Percentiles rank a stretch among this genome's conserved stretches.
Evolutionary conservation across 1,140 invertebrate species (phyloP).

Genomic region (Nylanderia fulva): DNA sequence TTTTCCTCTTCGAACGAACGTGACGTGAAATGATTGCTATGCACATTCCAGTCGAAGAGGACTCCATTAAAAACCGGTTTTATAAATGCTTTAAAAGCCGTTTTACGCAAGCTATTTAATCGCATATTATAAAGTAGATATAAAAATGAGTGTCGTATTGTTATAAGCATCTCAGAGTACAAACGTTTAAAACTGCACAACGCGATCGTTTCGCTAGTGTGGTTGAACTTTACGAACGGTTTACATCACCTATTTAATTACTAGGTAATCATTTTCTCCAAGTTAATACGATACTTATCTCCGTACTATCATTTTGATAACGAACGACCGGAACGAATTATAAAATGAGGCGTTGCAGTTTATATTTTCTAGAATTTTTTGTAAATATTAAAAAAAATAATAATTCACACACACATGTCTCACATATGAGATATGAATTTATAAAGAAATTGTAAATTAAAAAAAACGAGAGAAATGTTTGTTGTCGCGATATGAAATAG

Average conservation of each 20-base stretch:
- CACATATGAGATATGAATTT: neutral
- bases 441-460: conserved; percentile 3
- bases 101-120: conserved; percentile 34
- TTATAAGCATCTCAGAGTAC: neutral
- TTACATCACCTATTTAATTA: conserved; percentile 19
- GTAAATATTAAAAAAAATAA: neutral
- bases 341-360: neutral
- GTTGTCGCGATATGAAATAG: neutral
- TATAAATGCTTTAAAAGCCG: neutral
- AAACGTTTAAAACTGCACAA: neutral
- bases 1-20: conserved; percentile 28
- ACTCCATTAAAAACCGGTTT: conserved; percentile 46
- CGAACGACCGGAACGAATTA: neutral
- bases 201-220: neutral
- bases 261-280: conserved; percentile 5
- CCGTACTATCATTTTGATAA: neutral
- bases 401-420: too few species aligned
- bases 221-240: neutral
- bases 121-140: neutral
- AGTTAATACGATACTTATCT: conserved; percentile 1
- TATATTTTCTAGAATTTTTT: conserved; percentile 6
- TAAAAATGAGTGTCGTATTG: conserved; percentile 21
- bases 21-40: conserved; percentile 36
- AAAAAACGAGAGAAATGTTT: neutral
- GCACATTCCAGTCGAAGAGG: conserved; percentile 28